Evolutionary conservation across 2,113 vertebrate species (phyloP).

Genomic region (Loxodonta africana): DNA sequence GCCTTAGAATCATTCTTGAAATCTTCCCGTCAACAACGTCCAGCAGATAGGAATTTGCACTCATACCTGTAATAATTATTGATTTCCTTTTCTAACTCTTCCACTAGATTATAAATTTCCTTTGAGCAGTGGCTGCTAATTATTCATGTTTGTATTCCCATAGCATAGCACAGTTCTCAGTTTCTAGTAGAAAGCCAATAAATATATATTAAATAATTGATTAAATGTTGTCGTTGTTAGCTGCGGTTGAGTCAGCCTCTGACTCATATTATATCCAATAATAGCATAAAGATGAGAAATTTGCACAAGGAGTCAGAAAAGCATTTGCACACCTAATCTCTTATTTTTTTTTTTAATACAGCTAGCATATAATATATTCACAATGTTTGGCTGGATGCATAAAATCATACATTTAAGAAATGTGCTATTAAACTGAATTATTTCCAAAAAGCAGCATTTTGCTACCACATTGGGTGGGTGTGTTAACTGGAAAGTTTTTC

Average conservation of each 20-base stretch:
- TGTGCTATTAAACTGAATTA: not conserved
- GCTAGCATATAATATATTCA: not conserved
- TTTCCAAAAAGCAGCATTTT: conserved; percentile 40
- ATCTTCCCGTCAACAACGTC: not conserved
- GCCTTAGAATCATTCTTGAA: not conserved
- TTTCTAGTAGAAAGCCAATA: not conserved
- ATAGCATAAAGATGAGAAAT: conserved; percentile 41
- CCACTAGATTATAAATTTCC: not conserved
- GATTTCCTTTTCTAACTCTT: not conserved
- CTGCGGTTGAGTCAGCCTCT: not conserved
- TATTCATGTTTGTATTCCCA: not conserved
- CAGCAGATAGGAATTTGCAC: not conserved
- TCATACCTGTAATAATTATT: not conserved
- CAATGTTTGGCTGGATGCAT: not conserved
- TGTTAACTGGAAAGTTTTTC: not conserved
- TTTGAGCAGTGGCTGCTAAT: not conserved
- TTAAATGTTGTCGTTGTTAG: not conserved
- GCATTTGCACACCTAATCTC: not conserved
- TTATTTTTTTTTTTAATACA: not conserved
- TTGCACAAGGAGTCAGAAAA: not conserved
- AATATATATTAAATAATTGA: not conserved
- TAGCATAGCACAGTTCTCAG: not conserved
- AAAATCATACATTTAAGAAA: conserved; percentile 43
- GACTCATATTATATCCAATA: not conserved
- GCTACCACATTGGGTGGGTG: not conserved